Conservation (phyloP, 2,888 invertebrate genomes). For the Notocelia uddmanniana region DNA sequence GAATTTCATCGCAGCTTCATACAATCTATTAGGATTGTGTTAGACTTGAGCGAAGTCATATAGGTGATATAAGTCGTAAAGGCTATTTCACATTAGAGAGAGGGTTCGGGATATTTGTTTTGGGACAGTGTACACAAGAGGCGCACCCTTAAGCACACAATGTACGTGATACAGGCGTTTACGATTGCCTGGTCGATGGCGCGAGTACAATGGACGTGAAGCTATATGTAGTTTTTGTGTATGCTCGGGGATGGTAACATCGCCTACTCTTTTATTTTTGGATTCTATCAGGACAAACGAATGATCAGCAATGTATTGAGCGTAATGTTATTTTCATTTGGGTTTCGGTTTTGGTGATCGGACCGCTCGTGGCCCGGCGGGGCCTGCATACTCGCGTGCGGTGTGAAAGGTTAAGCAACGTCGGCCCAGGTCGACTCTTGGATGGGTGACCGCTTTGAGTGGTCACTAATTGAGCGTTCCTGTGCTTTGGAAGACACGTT, state of each 20-base stretch:
- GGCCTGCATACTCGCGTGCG: no score
- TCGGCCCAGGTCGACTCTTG: no score
- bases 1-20: background rate
- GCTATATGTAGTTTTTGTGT: conserved; percentile 7
- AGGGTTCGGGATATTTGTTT: conserved; percentile 41
- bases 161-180: conserved; percentile 44
- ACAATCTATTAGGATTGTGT: conserved; percentile 18
- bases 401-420: no score
- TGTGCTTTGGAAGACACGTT: no score
- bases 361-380: no score
- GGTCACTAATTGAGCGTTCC: no score
- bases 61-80: conserved; percentile 7
- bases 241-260: conserved; percentile 3
- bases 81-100: conserved; percentile 29
- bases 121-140: conserved; percentile 44
- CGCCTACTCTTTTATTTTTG: conserved; percentile 1
- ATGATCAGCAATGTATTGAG: background rate
- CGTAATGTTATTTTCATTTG: background rate
- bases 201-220: conserved; percentile 7
- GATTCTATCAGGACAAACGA: background rate
- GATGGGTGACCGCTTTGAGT: no score
- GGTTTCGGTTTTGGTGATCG: background rate
- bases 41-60: conserved; percentile 15
- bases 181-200: conserved; percentile 27
- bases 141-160: conserved; percentile 46